phyloP scores from a whole-genome alignment of 1,140 invertebrate species.

The Caenorhabditis latens region DNA sequence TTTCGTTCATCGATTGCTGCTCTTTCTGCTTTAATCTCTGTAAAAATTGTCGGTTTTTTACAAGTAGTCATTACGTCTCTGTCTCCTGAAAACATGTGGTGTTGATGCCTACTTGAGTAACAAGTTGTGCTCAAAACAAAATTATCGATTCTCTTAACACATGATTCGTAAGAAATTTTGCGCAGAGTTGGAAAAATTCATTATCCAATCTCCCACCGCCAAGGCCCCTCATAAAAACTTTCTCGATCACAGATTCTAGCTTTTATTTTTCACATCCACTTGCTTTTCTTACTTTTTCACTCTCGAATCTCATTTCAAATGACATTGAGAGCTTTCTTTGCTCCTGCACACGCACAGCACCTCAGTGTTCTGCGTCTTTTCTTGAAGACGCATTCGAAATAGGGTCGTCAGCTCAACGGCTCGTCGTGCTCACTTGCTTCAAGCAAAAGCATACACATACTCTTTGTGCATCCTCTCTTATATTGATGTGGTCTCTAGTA shows the following conservation, averaged over 20 bases:
- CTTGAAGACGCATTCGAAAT: neutral
- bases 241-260: neutral
- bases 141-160: too few relatives aligned
- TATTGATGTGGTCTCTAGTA: neutral
- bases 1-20: too few relatives aligned
- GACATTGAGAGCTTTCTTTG: neutral
- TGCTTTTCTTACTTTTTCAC: neutral
- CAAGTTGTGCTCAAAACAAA: too few relatives aligned
- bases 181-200: too few relatives aligned
- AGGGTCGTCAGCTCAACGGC: neutral
- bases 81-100: too few relatives aligned
- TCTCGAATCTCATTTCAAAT: neutral
- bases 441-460: neutral
- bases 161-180: too few relatives aligned
- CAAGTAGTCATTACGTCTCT: too few relatives aligned
- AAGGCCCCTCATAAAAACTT: neutral
- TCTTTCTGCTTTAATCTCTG: too few relatives aligned
- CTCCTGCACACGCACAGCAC: neutral
- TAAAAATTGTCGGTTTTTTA: too few relatives aligned
- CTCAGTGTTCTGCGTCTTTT: neutral
- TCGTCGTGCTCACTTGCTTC: slow-evolving; percentile 1
- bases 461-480: neutral
- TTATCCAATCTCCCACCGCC: too few relatives aligned
- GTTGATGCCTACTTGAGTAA: too few relatives aligned
- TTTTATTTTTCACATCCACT: neutral